A percentile compares a stretch with the other conserved stretches of the same genome.
Conservation (phyloP, 2,888 invertebrate species). For the Cremastinae sp. region DNA sequence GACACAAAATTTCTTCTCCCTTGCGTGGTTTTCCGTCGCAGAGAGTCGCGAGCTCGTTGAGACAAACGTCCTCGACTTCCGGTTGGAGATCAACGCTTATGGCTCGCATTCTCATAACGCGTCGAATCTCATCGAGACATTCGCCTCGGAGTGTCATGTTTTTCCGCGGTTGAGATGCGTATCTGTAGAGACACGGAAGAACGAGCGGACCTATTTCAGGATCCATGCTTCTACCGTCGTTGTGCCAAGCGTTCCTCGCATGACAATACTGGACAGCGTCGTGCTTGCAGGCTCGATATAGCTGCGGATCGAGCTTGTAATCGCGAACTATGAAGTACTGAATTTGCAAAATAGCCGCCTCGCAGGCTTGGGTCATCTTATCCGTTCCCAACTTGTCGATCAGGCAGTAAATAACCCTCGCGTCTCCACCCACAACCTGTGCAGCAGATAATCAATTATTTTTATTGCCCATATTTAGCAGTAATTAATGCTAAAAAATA, state of each 20-base stretch:
- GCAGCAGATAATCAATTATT: too few relatives aligned
- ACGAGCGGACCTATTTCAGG: conserved; percentile 92
- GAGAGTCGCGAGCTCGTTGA: conserved; percentile 90
- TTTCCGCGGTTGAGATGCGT: conserved; percentile 79
- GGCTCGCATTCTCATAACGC: conserved; percentile 96
- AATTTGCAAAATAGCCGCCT: conserved; percentile 94
- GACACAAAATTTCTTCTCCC: conserved; percentile 95
- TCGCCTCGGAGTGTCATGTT: conserved; percentile 77
- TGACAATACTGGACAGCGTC: conserved; percentile 93
- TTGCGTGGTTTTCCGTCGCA: conserved; percentile 93
- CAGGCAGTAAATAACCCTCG: conserved; percentile 94
- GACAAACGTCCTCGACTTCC: conserved; percentile 94
- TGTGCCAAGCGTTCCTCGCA: conserved; percentile 89
- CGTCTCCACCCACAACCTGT: conserved; percentile 87
- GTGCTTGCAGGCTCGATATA: conserved; percentile 93
- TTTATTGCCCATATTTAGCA: background rate
- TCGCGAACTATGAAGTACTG: conserved; percentile 98
- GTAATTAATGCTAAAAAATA: background rate
- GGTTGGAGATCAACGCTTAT: conserved; percentile 96
- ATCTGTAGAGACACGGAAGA: conserved; percentile 93
- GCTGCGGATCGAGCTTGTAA: conserved; percentile 93
- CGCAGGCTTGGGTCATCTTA: conserved; percentile 94
- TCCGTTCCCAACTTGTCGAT: conserved; percentile 94
- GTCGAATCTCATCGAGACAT: conserved; percentile 89
- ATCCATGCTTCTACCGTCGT: conserved; percentile 84